Evolutionary conservation across 2,797 vertebrate genomes (phyloP), one percentile per base, ranked within the genome.

Genomic region (Cryptoprocta ferox): DNA sequence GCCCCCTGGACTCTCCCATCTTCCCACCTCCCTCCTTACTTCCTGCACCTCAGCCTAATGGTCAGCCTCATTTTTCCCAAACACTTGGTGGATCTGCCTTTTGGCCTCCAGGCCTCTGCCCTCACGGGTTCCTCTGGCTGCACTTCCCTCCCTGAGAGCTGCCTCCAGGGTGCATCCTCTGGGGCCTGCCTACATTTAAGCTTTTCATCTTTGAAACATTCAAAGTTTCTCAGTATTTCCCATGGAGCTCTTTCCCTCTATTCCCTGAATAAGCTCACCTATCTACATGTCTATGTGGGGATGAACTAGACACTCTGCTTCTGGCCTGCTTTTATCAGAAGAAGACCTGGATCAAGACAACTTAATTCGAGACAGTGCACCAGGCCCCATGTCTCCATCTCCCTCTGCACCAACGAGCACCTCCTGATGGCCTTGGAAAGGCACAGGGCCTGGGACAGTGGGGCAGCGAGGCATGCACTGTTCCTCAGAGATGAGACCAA

Each of bases 371-470:
- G 24, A 21, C 42, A 2, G 7, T 1, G 28, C 16, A 12, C 39
- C 14, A 9, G 4, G 48, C 15, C 59, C 37, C 45, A 14, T 0
- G 1, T 4, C 32, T 37, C 16, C 12, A 10, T 37, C 48, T 37
- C 11, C 12, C 10, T n/a, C 48, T n/a, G 2, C 5, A n/a, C 19
- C 16, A n/a, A 8, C 0, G 0, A 59, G 3, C 14, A 12, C 2
- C 30, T 84, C 65, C 45, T 5, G 35, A 0, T 2, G n/a, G 42
- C 15, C 35, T 68, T 26, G 5, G 4, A 10, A 35, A 83, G 65
- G 42, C 26, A 14, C 45, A 0, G 1, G 48, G 30, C 59, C 45
- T n/a, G 4, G 18, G 10, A 48, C 5, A 30, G 10, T 2, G 0
- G 45, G 9, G 12, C 9, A 14, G 9, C 5, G 42, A 76, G 42